These are phyloP conservation scores for Orchestes rusci DNA, from an alignment of 2,888 invertebrate species.

Conservation along the genomic window DNA sequence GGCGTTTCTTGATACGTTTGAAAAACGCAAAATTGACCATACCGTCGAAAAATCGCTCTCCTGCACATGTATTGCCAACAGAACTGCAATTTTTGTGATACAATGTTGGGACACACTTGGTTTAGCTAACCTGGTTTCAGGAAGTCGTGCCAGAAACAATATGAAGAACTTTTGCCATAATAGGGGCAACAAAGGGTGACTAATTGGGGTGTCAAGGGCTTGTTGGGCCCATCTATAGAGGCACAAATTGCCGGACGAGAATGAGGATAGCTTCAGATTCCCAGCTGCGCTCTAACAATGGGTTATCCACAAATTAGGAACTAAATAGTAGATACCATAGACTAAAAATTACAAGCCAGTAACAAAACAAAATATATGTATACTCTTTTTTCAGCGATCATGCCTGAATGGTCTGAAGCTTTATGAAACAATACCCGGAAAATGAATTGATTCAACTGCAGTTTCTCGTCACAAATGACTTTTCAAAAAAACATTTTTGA, in stretches of 20 bases:
- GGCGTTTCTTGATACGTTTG: constrained; percentile 61
- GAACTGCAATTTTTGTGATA: constrained; percentile 42
- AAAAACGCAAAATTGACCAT: constrained; percentile 57
- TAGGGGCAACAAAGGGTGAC: constrained; percentile 63
- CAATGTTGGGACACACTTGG: too few relatives aligned
- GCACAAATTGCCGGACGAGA: constrained; percentile 51
- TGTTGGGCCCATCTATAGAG: constrained; percentile 72
- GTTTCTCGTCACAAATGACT: too few relatives aligned
- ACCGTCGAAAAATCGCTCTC: constrained; percentile 68
- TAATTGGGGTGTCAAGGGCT: constrained; percentile 58
- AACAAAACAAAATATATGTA: too few relatives aligned
- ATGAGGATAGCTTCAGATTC: constrained; percentile 48
- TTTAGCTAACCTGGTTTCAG: constrained; percentile 41
- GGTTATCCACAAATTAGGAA: too few relatives aligned
- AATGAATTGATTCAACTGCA: too few relatives aligned
- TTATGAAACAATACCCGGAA: too few relatives aligned
- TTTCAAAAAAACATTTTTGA: too few relatives aligned
- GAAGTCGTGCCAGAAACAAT: constrained; percentile 58
- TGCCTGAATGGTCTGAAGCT: too few relatives aligned
- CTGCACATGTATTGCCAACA: constrained; percentile 54
- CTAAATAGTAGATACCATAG: too few relatives aligned
- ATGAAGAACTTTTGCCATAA: constrained; percentile 73
- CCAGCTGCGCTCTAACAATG: constrained; percentile 54
- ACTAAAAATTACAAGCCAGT: too few relatives aligned
- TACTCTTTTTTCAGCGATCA: too few relatives aligned